phyloP scores from a whole-genome alignment of 2,113 vertebrate genomes.

The Dasypus novemcinctus region DNA sequence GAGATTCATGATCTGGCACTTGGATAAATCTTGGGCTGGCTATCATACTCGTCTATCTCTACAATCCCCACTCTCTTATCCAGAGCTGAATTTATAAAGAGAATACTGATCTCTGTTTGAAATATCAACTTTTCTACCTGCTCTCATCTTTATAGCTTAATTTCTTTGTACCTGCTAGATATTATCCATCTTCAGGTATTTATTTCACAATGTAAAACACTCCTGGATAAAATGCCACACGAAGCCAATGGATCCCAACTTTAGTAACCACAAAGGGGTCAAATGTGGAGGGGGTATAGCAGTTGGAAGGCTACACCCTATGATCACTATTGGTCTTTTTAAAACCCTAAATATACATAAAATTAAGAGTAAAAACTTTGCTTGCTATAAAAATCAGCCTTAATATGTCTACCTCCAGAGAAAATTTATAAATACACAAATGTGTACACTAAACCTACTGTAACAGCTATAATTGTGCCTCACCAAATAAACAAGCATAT shows the following conservation, averaged over 20 bases:
- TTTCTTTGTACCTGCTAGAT: background rate
- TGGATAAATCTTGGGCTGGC: background rate
- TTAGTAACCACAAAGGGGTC: background rate
- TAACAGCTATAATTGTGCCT: background rate
- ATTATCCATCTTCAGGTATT: background rate
- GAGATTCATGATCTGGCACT: background rate
- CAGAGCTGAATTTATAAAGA: background rate
- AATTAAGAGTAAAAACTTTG: background rate
- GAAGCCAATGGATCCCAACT: background rate
- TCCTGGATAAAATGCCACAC: background rate
- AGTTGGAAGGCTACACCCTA: background rate
- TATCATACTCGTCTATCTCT: background rate
- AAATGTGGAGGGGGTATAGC: background rate
- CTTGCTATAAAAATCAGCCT: background rate
- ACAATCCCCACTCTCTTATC: background rate
- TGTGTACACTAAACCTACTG: background rate
- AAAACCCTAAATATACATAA: background rate
- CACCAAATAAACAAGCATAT: background rate
- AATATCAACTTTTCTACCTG: slow-evolving; percentile 6
- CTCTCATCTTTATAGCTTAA: background rate
- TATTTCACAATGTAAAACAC: background rate
- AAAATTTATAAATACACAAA: background rate
- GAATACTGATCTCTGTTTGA: background rate
- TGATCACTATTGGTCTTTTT: background rate
- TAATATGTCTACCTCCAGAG: background rate